A percentile compares a stretch with the other conserved stretches of the same genome.
Conservation (phyloP, 2,113 vertebrate species). For the Daphoenositta chrysoptera region DNA sequence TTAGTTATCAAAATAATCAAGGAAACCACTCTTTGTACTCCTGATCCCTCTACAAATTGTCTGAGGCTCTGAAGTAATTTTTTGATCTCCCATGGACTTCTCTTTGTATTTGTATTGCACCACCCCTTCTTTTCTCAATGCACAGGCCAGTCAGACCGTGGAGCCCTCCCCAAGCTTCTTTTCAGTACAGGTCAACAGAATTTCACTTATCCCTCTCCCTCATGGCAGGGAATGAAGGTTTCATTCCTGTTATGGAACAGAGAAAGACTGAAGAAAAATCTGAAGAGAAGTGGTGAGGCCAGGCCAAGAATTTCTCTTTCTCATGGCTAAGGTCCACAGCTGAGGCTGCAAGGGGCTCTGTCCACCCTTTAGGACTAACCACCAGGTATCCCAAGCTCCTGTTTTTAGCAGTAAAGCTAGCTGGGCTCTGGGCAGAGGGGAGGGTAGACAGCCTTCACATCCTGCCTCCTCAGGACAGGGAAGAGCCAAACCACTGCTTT, state of each 20-base stretch:
- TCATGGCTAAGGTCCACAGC: not conserved
- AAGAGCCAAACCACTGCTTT: not conserved
- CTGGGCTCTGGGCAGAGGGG: rapidly evolving
- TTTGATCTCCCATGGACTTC: rapidly evolving
- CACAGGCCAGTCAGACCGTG: not conserved
- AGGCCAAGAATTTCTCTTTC: not conserved
- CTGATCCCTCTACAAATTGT: not conserved
- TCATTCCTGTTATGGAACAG: not conserved
- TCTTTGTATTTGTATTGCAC: not conserved
- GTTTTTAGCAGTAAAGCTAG: not conserved
- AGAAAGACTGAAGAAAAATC: not conserved
- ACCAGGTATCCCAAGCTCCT: not conserved
- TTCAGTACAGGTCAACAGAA: not conserved
- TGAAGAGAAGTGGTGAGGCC: not conserved
- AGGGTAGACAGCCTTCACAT: not conserved
- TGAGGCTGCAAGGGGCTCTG: not conserved
- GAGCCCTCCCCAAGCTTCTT: not conserved
- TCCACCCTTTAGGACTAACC: not conserved
- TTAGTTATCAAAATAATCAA: not conserved
- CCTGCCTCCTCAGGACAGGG: not conserved
- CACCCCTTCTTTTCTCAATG: not conserved
- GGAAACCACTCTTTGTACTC: not conserved
- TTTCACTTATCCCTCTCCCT: not conserved
- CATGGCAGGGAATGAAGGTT: not conserved
- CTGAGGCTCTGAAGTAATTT: not conserved